Conservation (phyloP, 2,113 vertebrate species). For the Rhynchomys soricoides region DNA sequence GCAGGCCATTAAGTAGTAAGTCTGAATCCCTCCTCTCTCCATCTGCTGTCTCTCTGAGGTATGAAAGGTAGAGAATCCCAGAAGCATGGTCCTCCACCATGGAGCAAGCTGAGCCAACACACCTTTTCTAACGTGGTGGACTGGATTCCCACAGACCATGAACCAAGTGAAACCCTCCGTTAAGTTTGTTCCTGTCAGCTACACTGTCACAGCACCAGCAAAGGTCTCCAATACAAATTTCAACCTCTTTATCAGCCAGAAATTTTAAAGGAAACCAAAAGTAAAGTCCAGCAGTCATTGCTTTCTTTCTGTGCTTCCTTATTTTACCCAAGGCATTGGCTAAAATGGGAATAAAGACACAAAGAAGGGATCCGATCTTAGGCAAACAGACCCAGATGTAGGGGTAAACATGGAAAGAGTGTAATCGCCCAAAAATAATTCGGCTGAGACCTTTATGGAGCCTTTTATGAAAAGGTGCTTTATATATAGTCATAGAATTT, state of each 20-base stretch:
- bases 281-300: neutral
- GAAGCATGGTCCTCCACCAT: neutral
- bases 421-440: neutral
- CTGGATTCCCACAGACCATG: neutral
- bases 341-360: neutral
- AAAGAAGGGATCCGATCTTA: too few relatives aligned
- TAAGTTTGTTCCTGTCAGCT: too few relatives aligned
- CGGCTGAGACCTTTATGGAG: fast-evolving
- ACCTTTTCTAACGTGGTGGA: neutral
- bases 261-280: neutral
- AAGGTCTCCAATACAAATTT: neutral
- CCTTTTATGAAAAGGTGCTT: neutral
- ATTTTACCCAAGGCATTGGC: neutral
- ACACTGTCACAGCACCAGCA: neutral
- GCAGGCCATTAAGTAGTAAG: neutral
- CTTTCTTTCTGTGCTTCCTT: neutral
- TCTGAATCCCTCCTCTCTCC: neutral
- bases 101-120: neutral
- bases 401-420: neutral
- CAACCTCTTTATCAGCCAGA: neutral
- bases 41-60: neutral
- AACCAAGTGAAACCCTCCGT: neutral
- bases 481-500: neutral
- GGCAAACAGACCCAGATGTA: neutral
- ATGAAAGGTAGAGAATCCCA: neutral